Evolutionary conservation across 2,797 vertebrate genomes (phyloP).

Genomic region (Melanogrammus aeglefinus): DNA sequence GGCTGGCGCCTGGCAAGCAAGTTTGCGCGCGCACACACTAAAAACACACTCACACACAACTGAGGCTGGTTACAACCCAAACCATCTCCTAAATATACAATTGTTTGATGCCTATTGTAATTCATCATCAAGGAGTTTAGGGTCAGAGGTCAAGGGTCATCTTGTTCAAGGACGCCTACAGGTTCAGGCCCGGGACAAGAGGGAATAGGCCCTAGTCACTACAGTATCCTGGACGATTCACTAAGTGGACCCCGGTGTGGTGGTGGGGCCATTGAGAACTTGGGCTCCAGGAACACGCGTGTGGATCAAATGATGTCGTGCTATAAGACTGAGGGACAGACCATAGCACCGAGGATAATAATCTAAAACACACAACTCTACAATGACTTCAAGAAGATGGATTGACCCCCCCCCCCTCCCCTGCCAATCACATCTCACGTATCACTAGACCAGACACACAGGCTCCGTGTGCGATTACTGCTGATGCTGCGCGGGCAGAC

Average conservation of each 20-base stretch:
- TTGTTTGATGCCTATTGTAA: neutral
- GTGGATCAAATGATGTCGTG: too few species aligned
- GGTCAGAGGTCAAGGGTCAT: too few species aligned
- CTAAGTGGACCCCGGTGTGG: too few species aligned
- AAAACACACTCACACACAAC: slow-evolving; percentile 15
- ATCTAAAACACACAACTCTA: neutral
- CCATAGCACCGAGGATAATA: neutral
- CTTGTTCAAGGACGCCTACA: too few species aligned
- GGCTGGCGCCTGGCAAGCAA: neutral
- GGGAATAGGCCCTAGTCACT: too few species aligned
- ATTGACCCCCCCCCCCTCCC: neutral
- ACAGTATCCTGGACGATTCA: neutral
- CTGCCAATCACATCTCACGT: neutral
- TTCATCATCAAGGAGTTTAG: neutral
- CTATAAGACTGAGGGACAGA: neutral
- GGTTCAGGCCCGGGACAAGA: too few species aligned
- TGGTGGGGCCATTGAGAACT: neutral
- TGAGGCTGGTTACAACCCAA: too few species aligned
- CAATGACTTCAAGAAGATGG: neutral
- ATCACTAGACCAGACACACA: neutral
- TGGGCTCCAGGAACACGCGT: too few species aligned
- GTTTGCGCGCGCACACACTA: slow-evolving; percentile 15
- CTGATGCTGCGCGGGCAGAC: too few species aligned
- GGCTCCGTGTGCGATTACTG: neutral
- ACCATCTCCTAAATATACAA: slow-evolving; percentile 14